Base-by-base conservation (phyloP, 2,113 vertebrate genomes). In the Galbula dea region DNA sequence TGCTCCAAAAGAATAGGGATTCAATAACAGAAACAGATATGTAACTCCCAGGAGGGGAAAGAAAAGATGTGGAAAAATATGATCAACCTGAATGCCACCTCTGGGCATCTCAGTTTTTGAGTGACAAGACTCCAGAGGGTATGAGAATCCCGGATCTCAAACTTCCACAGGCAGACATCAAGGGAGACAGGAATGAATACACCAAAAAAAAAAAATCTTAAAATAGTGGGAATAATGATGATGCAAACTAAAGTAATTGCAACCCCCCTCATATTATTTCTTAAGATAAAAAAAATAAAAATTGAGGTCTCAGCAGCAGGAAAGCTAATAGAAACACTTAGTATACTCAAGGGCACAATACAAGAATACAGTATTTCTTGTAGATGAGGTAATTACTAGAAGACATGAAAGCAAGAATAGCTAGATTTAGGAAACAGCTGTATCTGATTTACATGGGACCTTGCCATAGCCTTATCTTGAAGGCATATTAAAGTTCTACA, bases 21-120 rank as follows among this genome's bases (percentile, higher is more conserved):
- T 86, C 89, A 93, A 92, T 85, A 57, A 94, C 89, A 97, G 82
- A 97, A 97, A 81, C 78, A 96, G 66, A 95, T 89, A 96, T 36
- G 93, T 10, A 23, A 87, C 85, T 94, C 80, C 29, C 68, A 85
- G 46, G 65, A 95, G 77, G 0, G 4, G 92, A 94, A 91, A 67
- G 20, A 95, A 84, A 88, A 75, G 76, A 87, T 58, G 22, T 68
- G 79, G 84, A 95, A 80, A 96, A 93, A 89, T 96, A 94, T 2
- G 3, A 76, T 94, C 81, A 94, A 57, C 18, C 54, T 94, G 83
- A 88, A 94, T 6, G 37, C 94, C 80, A 97, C 73, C 73, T 81
- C 96, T 10, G 23, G 84, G 61, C 69, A 94, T 91, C 86, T 87
- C 39, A 97, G 90, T 68, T 94, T 93, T 92, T 94, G 89, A 94